Evolutionary conservation across 2,113 vertebrate genomes (phyloP), one percentile per base, ranked within the genome.

Genomic region (Ophthalmolycus amberensis): DNA sequence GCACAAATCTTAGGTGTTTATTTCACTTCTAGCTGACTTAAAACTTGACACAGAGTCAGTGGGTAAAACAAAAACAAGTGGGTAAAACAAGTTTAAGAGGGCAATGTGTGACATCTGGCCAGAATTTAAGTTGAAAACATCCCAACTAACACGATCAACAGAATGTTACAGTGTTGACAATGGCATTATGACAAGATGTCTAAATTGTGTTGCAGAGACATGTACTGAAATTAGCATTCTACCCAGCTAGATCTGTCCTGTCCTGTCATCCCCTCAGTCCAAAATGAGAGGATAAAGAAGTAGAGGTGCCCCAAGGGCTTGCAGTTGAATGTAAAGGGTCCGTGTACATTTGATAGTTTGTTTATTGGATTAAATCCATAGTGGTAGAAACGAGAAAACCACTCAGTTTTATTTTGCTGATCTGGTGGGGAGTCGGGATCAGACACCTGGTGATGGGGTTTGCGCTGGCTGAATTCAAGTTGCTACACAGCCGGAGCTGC

Each of bases 1-100:
- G 22, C 52, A 75, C 29, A 46, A 69, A 8, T 54, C 29, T n/a
- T 52, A 60, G 52, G 32, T 79, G 56, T 71, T 76, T 78, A 56
- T 80, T 82, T 87, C 63, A 73, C 63, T 77, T 69, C n/a, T 15
- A 71, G 80, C 46, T 42, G 64, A 82, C 65, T 74, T 64, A 74
- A 90, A 58, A 5, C 22, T 40, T 69, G 68, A 75, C 71, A 79
- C 50, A 50, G 60, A 69, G 64, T 79, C 12, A 64, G 64, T 46
- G 67, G 37, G 46, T 72, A 62, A 70, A 79, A 77, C 20, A 59
- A 58, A 83, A 79, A 50, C n/a, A 7, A 52, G 27, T 22, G 10
- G 12, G 25, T 3, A 48, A 67, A 70, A 58, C 25, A 29, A 29
- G 29, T 29, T 29, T 29, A 29, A 29, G 29, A 29, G 29, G 29